Evolutionary conservation across 1,140 invertebrate genomes (phyloP), one percentile per base, ranked within the genome.

Genomic region (Alviniconcha marisindica): DNA sequence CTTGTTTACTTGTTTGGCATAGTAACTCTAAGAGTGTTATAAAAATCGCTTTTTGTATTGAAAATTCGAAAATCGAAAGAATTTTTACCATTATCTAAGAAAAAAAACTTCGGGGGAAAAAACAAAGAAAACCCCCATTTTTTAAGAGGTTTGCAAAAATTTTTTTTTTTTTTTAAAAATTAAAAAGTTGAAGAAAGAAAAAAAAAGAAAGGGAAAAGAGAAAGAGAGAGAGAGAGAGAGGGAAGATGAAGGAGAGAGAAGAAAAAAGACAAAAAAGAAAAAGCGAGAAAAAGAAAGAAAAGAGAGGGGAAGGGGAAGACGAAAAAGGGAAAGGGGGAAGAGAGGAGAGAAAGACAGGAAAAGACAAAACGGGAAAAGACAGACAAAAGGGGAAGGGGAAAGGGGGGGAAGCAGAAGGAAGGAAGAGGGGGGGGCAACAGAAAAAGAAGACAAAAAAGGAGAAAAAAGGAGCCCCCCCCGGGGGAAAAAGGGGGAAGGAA

Each of bases 181-280:
- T 15, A 63, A 36, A 63, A 48, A 56, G 5, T 56, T 12, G 31
- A 18, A 79, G 15, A 63, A 36, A 36, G 42, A 63, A 36, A 60
- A 12, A 74, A 12, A 81, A n/a, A 81, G 28, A 40, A 4, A 56
- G 7, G 54, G 31, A 54, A 36, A 33, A 51, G 56, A 63, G 81
- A 74, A 38, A 81, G 48, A 42, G 79, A 73, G 56, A 33, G 63
- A 73, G 79, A 48, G 63, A 56, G 42, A 56, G 77, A 56, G 51
- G 31, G 77, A 79, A 21, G 21, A 31, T 40, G 21, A 56, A 31
- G 51, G 77, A 79, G 18, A 56, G 77, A 79, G 36, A 76, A n/a
- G n/a, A 14, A 69, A 56, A 81, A 21, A 42, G 33, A 69, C 4
- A 31, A 44, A 38, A 40, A 66, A 33, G 40, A 69, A n/a, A 69